A percentile compares a stretch with the other conserved stretches of the same genome.
phyloP scores from a whole-genome alignment of 2,113 vertebrate genomes.

The Callopanchax toddi region DNA sequence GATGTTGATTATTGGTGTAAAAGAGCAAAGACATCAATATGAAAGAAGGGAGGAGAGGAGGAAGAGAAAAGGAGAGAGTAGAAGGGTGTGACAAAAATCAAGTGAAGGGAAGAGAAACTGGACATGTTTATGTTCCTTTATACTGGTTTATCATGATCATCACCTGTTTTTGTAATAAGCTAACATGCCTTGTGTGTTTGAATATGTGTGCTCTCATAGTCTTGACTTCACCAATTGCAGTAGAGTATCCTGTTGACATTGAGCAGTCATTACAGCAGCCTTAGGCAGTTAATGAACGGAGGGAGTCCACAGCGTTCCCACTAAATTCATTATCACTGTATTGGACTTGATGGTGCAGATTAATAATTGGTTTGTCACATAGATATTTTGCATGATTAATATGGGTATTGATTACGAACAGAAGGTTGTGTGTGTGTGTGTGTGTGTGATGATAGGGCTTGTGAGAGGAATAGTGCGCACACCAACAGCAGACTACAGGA shows the following conservation, averaged over 20 bases:
- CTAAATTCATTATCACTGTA: slow-evolving; percentile 86
- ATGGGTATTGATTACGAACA: slow-evolving; percentile 81
- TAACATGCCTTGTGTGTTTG: slow-evolving; percentile 21
- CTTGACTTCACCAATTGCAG: slow-evolving; percentile 70
- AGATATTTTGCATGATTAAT: slow-evolving; percentile 85
- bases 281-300: slow-evolving; percentile 87
- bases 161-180: not conserved
- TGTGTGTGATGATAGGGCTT: slow-evolving; percentile 25
- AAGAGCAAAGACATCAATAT: slow-evolving; percentile 73
- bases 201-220: not conserved
- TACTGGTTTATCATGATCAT: too few relatives aligned
- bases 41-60: slow-evolving; percentile 38
- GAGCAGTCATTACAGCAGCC: slow-evolving; percentile 82
- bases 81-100: slow-evolving; percentile 9
- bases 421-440: slow-evolving; percentile 36
- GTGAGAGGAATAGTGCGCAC: slow-evolving; percentile 64
- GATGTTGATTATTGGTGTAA: slow-evolving; percentile 79
- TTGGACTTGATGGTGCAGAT: slow-evolving; percentile 84
- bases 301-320: slow-evolving; percentile 82
- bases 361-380: slow-evolving; percentile 86
- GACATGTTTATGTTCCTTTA: too few relatives aligned
- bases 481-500: slow-evolving; percentile 69
- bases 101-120: not conserved
- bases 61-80: slow-evolving; percentile 20
- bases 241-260: slow-evolving; percentile 81